These are phyloP conservation scores for Bombyx huttoni DNA, from an alignment of 2,888 invertebrate species.

Conservation along the genomic window DNA sequence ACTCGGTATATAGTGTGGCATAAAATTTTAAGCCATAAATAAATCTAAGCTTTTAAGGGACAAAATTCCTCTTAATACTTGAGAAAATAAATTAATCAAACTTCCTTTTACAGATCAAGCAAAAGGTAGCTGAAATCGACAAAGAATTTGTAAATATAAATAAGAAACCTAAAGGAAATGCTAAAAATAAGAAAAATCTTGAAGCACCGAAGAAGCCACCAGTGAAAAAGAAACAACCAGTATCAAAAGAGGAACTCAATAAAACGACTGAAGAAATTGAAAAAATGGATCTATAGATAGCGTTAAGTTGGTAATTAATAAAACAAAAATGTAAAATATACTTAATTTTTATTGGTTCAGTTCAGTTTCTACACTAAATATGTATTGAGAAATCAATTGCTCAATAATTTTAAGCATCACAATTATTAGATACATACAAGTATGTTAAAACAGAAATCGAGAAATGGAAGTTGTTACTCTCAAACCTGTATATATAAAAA, in stretches of 20 bases:
- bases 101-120: constrained; percentile 42
- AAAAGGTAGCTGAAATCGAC: constrained; percentile 55
- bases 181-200: constrained; percentile 14
- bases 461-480: too few species aligned
- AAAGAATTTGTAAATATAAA: constrained; percentile 51
- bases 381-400: too few species aligned
- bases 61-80: constrained; percentile 15
- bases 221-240: constrained; percentile 16
- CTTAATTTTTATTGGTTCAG: too few species aligned
- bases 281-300: constrained; percentile 51
- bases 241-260: constrained; percentile 46
- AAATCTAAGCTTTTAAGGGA: constrained; percentile 57
- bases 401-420: too few species aligned
- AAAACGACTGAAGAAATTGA: constrained; percentile 40
- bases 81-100: not conserved
- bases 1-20: too few species aligned
- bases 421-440: too few species aligned
- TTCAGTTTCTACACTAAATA: too few species aligned
- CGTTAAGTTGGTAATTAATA: constrained; percentile 5
- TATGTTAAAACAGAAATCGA: too few species aligned
- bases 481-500: too few species aligned
- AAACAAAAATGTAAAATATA: too few species aligned
- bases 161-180: constrained; percentile 28
- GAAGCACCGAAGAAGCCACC: constrained; percentile 25
- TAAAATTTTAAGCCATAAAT: constrained; percentile 57